Percentiles rank a stretch among this genome's conserved stretches.
Evolutionary conservation across 2,888 invertebrate genomes (phyloP).

Genomic region (Cremastinae sp.): DNA sequence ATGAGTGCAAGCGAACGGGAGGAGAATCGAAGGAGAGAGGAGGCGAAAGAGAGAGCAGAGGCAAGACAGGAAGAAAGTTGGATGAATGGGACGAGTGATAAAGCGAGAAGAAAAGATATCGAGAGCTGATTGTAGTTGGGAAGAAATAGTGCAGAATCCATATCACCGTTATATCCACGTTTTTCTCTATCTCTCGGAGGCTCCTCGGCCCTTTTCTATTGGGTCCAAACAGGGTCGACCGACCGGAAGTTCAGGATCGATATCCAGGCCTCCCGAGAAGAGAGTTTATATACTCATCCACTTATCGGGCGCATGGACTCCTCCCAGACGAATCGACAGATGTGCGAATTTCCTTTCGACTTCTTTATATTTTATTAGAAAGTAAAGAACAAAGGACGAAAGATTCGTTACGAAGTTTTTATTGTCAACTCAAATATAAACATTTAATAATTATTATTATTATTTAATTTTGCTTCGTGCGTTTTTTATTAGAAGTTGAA

Average conservation of each 20-base stretch:
- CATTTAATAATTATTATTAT: too few species aligned
- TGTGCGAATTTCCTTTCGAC: too few species aligned
- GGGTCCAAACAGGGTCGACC: conserved; percentile 50
- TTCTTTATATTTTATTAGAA: too few species aligned
- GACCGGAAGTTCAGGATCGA: conserved; percentile 56
- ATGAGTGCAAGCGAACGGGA: neutral
- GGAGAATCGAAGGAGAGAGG: too few species aligned
- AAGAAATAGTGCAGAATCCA: conserved; percentile 32
- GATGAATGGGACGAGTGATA: conserved; percentile 20
- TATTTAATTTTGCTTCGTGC: too few species aligned
- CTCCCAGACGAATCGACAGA: neutral
- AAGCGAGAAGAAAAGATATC: conserved; percentile 35
- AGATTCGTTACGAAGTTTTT: too few species aligned
- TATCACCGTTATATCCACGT: conserved; percentile 1
- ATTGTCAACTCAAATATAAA: too few species aligned
- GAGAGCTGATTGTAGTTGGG: conserved; percentile 39
- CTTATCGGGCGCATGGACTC: conserved; percentile 30
- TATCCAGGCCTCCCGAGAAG: conserved; percentile 46
- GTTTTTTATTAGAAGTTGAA: too few species aligned
- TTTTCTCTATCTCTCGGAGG: neutral
- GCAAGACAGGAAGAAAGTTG: conserved; percentile 3
- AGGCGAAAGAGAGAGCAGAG: neutral
- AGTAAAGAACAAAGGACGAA: too few species aligned
- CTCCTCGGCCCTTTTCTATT: neutral
- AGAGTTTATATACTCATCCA: conserved; percentile 47